Conservation (phyloP, 1,140 invertebrate species). For the Leucophenga varia region DNA sequence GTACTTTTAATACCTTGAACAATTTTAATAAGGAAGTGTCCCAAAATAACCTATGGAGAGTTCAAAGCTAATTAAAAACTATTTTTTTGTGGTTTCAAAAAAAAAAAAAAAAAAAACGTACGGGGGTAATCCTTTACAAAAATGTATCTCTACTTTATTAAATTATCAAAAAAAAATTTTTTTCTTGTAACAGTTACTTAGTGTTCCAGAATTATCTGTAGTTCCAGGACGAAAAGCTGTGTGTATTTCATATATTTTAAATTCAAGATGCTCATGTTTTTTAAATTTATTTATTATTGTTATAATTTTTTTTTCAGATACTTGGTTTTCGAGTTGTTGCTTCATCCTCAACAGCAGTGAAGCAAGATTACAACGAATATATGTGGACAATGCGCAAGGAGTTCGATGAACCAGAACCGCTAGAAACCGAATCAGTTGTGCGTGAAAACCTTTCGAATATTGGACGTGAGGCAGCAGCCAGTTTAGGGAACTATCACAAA, state of each 20-base stretch:
- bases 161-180: slow-evolving; percentile 7
- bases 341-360: slow-evolving; percentile 78
- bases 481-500: slow-evolving; percentile 54
- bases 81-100: too few species aligned
- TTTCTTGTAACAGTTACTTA: too few species aligned
- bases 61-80: too few species aligned
- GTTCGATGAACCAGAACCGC: slow-evolving; percentile 76
- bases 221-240: too few species aligned
- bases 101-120: too few species aligned
- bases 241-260: too few species aligned
- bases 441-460: slow-evolving; percentile 64
- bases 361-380: slow-evolving; percentile 84
- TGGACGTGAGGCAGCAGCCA: slow-evolving; percentile 58
- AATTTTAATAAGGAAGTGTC: too few species aligned
- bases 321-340: slow-evolving; percentile 83
- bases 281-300: slow-evolving; percentile 10
- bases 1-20: too few species aligned
- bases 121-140: too few species aligned
- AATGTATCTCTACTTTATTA: too few species aligned
- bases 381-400: slow-evolving; percentile 92
- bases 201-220: neutral
- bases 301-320: slow-evolving; percentile 59
- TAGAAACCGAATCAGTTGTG: slow-evolving; percentile 62
- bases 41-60: too few species aligned
- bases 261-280: neutral